Percentiles rank a stretch among this genome's conserved stretches.
Evolutionary conservation across 2,113 vertebrate genomes (phyloP).

Genomic region (Dascyllus trimaculatus): DNA sequence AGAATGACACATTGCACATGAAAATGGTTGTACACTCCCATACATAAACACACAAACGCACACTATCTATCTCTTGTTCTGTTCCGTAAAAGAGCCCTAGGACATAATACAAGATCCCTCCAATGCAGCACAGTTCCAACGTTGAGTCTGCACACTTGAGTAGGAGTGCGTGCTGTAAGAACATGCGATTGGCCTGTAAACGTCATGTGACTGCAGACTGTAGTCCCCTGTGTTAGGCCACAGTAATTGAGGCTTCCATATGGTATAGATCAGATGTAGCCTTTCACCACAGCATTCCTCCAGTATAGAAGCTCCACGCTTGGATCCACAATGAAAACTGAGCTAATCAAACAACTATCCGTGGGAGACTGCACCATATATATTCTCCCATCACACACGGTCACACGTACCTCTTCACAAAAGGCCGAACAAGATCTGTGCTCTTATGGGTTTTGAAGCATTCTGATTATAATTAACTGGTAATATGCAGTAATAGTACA

Average conservation of each 20-base stretch:
- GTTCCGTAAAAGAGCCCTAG: constrained; percentile 30
- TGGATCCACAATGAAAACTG: constrained; percentile 43
- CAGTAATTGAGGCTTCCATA: constrained; percentile 82
- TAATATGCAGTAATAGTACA: not conserved
- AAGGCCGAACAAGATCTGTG: not conserved
- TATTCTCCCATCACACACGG: not conserved
- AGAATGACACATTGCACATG: not conserved
- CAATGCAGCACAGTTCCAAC: constrained; percentile 69
- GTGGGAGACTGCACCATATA: not conserved
- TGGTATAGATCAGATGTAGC: constrained; percentile 83
- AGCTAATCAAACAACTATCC: constrained; percentile 44
- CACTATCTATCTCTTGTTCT: not conserved
- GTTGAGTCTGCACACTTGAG: constrained; percentile 69
- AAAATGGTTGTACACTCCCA: not conserved
- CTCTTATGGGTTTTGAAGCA: not conserved
- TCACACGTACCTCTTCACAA: not conserved
- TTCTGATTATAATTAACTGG: not conserved
- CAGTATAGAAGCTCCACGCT: constrained; percentile 53
- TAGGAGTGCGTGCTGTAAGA: constrained; percentile 62
- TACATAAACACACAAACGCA: not conserved
- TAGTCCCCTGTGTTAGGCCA: constrained; percentile 75
- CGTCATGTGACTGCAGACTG: constrained; percentile 75
- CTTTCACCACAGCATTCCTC: constrained; percentile 77
- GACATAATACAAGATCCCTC: constrained; percentile 60
- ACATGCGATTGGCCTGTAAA: constrained; percentile 63